A percentile compares a stretch with the other conserved stretches of the same genome.
These are phyloP conservation scores for Microhierax caerulescens DNA, from an alignment of 2,797 vertebrate species.

Conservation along the genomic window DNA sequence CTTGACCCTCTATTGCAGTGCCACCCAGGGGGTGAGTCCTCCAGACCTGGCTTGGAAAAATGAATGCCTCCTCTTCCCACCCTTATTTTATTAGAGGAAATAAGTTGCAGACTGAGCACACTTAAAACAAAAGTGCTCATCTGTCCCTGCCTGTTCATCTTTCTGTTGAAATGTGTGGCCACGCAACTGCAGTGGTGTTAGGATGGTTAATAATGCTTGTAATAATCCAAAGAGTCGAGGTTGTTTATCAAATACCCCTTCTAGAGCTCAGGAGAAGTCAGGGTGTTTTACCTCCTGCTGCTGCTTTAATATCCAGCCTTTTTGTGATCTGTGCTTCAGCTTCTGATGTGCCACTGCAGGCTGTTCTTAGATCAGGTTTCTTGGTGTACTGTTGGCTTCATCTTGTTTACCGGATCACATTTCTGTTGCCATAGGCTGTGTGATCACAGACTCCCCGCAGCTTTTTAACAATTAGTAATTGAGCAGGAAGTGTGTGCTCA, in stretches of 20 bases:
- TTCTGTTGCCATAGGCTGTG: slow-evolving; percentile 65
- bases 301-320: neutral
- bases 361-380: slow-evolving; percentile 47
- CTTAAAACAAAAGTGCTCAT: neutral
- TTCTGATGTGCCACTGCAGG: slow-evolving; percentile 4
- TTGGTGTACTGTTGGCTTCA: slow-evolving; percentile 37
- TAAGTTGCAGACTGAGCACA: neutral
- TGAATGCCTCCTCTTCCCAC: neutral
- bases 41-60: neutral
- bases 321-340: neutral
- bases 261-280: neutral
- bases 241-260: neutral
- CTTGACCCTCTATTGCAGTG: neutral
- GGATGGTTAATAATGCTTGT: neutral
- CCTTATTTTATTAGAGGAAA: neutral
- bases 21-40: neutral
- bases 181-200: fast-evolving
- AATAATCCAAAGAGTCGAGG: neutral
- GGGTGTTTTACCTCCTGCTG: neutral
- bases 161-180: neutral
- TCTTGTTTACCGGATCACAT: slow-evolving; percentile 61
- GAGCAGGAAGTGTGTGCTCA: slow-evolving; percentile 80
- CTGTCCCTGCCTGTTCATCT: neutral
- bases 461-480: slow-evolving; percentile 78
- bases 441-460: slow-evolving; percentile 82